phyloP scores from a whole-genome alignment of 30 jellyfish, hydroid and myxozoan genomes.

The Morbakka virulenta region DNA sequence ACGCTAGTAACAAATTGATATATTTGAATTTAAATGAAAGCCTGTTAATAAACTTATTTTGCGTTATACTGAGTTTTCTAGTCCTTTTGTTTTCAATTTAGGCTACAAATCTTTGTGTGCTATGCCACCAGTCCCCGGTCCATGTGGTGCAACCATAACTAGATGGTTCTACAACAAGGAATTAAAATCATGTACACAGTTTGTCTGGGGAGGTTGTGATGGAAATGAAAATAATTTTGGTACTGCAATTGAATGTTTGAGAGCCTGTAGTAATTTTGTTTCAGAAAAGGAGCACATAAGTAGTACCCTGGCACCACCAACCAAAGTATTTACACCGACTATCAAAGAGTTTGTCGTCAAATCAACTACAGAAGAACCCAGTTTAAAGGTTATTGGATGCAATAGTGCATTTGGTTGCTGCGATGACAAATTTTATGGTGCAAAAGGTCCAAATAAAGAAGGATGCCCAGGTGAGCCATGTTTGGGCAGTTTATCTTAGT shows the following conservation, averaged over 20 bases:
- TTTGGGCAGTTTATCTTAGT: too few species aligned
- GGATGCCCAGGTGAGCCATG: slow-evolving; percentile 70
- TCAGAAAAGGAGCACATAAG: background rate
- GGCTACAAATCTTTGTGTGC: slow-evolving; percentile 75
- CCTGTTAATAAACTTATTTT: too few species aligned
- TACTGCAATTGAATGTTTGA: slow-evolving; percentile 52
- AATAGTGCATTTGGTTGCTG: slow-evolving; percentile 60
- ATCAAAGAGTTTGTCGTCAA: background rate
- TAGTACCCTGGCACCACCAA: slow-evolving; percentile 7
- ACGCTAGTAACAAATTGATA: too few species aligned
- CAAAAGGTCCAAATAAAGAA: slow-evolving; percentile 60
- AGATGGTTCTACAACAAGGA: slow-evolving; percentile 79
- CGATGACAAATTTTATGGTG: slow-evolving; percentile 56
- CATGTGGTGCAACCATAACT: slow-evolving; percentile 80
- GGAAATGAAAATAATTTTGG: slow-evolving; percentile 78
- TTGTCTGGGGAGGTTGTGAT: slow-evolving; percentile 94
- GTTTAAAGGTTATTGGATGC: background rate
- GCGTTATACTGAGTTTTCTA: too few species aligned
- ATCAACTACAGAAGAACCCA: background rate
- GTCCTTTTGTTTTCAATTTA: too few species aligned
- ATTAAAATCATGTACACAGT: slow-evolving; percentile 51
- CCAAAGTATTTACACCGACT: too few species aligned
- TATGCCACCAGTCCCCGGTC: slow-evolving; percentile 79
- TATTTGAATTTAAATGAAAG: too few species aligned
- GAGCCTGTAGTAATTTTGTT: slow-evolving; percentile 22